Percentiles rank a stretch among this genome's conserved stretches.
Conservation (phyloP, 1,140 invertebrate species). For the Gryllus bimaculatus region DNA sequence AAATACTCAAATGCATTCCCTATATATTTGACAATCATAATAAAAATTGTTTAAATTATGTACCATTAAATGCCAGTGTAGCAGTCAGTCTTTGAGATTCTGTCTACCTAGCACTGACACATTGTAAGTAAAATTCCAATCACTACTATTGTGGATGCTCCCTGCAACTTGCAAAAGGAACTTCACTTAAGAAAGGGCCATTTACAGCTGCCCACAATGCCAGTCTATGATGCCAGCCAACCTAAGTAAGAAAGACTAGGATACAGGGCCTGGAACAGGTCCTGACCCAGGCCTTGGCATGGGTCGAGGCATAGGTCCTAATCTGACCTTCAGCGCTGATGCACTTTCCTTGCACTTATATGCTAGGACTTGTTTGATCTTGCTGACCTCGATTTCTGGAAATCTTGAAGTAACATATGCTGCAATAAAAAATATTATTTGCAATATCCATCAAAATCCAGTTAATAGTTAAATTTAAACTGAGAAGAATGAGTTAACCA, state of each 20-base stretch:
- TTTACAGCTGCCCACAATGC: background rate
- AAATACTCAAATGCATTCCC: background rate
- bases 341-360: constrained; percentile 70
- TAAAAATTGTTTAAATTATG: background rate
- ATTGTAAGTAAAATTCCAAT: background rate
- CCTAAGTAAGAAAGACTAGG: background rate
- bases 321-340: constrained; percentile 41
- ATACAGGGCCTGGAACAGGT: background rate
- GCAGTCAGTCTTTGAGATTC: background rate
- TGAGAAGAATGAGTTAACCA: too few relatives aligned
- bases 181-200: background rate
- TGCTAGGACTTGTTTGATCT: constrained; percentile 62
- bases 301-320: background rate
- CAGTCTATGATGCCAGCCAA: too few relatives aligned
- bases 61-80: background rate
- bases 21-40: background rate
- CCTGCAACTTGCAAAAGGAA: background rate
- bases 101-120: background rate
- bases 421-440: constrained; percentile 31
- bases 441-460: background rate
- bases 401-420: constrained; percentile 61
- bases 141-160: background rate
- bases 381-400: constrained; percentile 58
- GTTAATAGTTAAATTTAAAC: too few relatives aligned
- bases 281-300: background rate